phyloP scores from a whole-genome alignment of 1,140 invertebrate species.

The Panonychus citri region DNA sequence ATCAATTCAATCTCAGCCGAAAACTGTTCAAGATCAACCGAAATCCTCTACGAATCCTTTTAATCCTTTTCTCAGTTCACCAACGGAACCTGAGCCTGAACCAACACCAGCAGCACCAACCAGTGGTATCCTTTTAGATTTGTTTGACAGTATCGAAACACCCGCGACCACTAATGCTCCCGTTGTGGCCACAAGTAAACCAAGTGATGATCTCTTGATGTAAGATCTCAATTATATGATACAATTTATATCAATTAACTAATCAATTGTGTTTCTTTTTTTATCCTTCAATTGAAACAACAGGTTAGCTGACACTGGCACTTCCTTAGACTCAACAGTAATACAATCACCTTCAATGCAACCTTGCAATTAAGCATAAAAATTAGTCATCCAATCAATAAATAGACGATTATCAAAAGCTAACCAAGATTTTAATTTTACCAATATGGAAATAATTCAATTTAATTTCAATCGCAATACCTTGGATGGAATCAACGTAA shows the following conservation, averaged over 20 bases:
- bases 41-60: not conserved
- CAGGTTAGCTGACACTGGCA: not conserved
- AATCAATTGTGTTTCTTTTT: not conserved
- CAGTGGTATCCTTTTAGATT: not conserved
- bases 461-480: too few species aligned
- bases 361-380: too few species aligned
- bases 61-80: not conserved
- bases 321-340: not conserved
- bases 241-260: too few species aligned
- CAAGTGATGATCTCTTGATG: not conserved
- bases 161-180: too few species aligned
- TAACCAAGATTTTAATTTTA: too few species aligned
- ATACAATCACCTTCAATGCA: too few species aligned
- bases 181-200: not conserved
- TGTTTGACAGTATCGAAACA: not conserved
- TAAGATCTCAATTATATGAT: too few species aligned
- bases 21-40: constrained; percentile 24
- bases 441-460: too few species aligned
- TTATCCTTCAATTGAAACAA: not conserved
- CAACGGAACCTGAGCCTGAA: not conserved
- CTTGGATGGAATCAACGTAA: too few species aligned
- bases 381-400: too few species aligned
- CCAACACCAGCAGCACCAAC: not conserved
- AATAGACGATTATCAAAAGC: too few species aligned
- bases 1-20: constrained; percentile 3